Evolutionary conservation across 2,797 vertebrate species (phyloP), one percentile per base, ranked within the genome.

Genomic region (Muraenolepis orangiensis): DNA sequence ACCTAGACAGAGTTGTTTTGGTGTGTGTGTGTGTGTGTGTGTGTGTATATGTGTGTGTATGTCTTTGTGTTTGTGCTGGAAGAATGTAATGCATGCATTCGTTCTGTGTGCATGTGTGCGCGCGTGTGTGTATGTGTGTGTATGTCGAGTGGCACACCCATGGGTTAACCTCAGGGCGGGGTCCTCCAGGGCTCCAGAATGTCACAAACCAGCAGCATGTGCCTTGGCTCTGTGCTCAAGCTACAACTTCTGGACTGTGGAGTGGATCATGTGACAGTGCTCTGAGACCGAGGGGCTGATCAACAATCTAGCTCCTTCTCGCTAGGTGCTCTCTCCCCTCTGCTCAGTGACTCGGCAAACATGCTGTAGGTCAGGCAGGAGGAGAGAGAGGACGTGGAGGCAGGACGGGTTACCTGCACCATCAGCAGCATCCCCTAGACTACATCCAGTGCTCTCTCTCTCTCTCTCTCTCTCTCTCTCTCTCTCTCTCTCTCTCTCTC

Each of bases 151-250:
- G 88, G 81, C 91, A 90, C 91, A 86, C 91, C 89, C 90, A 85
- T 89, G 90, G 32, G 90, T 91, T 91, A 90, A 92, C 91, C 90
- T 89, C 90, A 88, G 86, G 88, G 89, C 87, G 83, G 83, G 84
- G 86, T 40, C n/a, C 78, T 69, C 87, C 85, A 73, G 80, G 82
- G 57, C 86, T n/a, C 86, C 85, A 84, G 85, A 85, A 90, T 89
- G 83, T 89, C 80, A 82, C 85, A 87, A 84, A 89, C 85, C 86
- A 88, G 84, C 84, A 87, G 82, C 87, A 87, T 82, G 86, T 86
- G 87, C 42, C 42, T 46, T 18, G 13, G 4, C 18, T 46, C 42
- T 46, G 42, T 14, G 3, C 42, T 78, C 72, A n/a, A n/a, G n/a
- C 70, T 34, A 29, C 71, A 73, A 72, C 81, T 57, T 73, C 78